phyloP scores from a whole-genome alignment of 2,113 vertebrate genomes.

The Papio anubis region DNA sequence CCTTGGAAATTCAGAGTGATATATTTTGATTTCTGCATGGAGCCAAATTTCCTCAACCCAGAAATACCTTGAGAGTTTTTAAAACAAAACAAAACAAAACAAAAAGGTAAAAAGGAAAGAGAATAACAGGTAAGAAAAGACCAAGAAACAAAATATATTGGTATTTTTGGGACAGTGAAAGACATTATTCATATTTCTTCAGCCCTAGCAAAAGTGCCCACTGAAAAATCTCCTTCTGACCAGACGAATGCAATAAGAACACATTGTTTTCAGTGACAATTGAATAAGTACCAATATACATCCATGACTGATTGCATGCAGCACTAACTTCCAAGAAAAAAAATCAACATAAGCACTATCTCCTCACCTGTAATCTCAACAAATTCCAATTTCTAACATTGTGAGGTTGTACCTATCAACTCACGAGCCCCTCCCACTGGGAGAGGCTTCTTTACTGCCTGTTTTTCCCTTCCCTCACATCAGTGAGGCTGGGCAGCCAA shows the following conservation, averaged over 20 bases:
- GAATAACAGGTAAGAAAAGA: background rate
- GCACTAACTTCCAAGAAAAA: background rate
- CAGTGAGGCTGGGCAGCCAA: background rate
- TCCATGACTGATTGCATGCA: background rate
- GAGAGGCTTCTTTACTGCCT: background rate
- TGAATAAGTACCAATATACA: background rate
- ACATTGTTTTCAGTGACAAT: background rate
- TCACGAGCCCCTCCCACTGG: background rate
- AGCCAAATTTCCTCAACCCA: background rate
- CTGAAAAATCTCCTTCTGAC: background rate
- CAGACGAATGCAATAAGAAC: background rate
- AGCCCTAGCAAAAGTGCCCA: background rate
- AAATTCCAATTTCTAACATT: background rate
- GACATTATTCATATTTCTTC: background rate
- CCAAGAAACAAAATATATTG: background rate
- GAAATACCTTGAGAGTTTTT: background rate
- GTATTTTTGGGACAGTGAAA: background rate
- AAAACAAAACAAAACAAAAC: background rate
- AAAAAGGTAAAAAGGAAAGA: no score
- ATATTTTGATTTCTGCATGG: constrained; percentile 24
- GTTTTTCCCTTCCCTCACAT: background rate
- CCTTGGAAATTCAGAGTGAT: constrained; percentile 28
- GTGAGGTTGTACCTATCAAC: background rate
- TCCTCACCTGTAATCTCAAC: background rate
- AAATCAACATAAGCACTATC: background rate